Evolutionary conservation across 2,888 invertebrate genomes (phyloP).

Genomic region (Ophion ventricosus): DNA sequence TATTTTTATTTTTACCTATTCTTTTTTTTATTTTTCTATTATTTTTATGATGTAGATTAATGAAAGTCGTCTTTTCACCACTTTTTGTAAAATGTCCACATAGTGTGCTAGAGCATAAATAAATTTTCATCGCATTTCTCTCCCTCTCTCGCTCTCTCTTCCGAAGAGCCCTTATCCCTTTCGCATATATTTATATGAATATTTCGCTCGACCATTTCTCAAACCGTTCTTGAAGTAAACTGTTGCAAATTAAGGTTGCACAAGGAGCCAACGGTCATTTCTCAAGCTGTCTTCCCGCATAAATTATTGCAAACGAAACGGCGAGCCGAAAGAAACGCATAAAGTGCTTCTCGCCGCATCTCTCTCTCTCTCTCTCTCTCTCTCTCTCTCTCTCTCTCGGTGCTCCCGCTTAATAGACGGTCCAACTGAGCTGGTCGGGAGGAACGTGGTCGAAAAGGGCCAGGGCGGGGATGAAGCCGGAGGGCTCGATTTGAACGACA

Average conservation of each 20-base stretch:
- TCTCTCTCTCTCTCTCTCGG: conserved; percentile 8
- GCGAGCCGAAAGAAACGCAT: conserved; percentile 80
- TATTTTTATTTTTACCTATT: too few relatives aligned
- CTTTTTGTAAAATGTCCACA: too few relatives aligned
- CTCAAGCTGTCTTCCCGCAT: conserved; percentile 81
- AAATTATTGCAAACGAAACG: conserved; percentile 82
- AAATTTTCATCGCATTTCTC: conserved; percentile 45
- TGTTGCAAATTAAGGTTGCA: conserved; percentile 82
- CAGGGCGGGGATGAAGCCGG: conserved; percentile 14
- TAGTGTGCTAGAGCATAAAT: too few relatives aligned
- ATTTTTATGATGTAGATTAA: too few relatives aligned
- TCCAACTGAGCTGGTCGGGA: conserved; percentile 34
- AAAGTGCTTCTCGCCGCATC: conserved; percentile 72
- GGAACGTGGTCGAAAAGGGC: conserved; percentile 26
- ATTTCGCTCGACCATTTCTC: conserved; percentile 77
- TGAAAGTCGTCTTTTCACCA: too few relatives aligned
- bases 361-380: conserved; percentile 52
- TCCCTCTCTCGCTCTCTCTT: conserved; percentile 30
- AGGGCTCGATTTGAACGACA: conserved; percentile 50
- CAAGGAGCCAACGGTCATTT: conserved; percentile 81
- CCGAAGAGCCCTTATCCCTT: conserved; percentile 46
- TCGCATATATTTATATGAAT: conserved; percentile 67
- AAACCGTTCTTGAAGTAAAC: conserved; percentile 79
- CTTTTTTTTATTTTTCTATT: too few relatives aligned
- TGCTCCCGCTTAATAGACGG: conserved; percentile 55